These are phyloP conservation scores for Muntiacus muntjak DNA, from an alignment of 2,113 vertebrate genomes.

Conservation along the genomic window DNA sequence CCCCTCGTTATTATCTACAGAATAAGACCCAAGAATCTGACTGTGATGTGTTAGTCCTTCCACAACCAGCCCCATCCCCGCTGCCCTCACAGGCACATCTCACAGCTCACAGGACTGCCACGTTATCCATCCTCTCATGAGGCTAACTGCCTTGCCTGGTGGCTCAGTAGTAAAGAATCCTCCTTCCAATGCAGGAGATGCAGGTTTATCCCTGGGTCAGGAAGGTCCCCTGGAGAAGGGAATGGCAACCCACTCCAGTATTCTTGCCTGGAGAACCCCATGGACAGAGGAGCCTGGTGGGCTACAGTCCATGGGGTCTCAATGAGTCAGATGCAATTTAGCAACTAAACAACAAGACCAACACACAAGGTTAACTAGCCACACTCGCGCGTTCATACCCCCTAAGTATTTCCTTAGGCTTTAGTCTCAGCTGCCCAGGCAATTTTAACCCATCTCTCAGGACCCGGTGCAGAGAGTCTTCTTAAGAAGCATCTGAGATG, in stretches of 20 bases:
- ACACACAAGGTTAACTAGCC: not conserved
- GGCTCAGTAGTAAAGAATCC: not conserved
- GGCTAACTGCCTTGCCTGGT: not conserved
- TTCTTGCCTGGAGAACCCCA: not conserved
- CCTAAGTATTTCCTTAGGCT: not conserved
- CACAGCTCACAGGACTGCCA: not conserved
- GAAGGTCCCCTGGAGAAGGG: not conserved
- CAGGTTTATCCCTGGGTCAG: not conserved
- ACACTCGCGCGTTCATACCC: not conserved
- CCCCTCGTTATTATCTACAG: not conserved
- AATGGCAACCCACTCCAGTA: not conserved
- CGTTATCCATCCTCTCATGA: not conserved
- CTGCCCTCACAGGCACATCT: not conserved
- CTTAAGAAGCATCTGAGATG: not conserved
- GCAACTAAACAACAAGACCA: not conserved
- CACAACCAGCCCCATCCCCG: not conserved
- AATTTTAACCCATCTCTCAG: not conserved
- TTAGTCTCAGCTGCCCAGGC: not conserved
- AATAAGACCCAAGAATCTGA: not conserved
- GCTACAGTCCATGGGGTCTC: not conserved
- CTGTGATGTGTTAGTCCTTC: not conserved
- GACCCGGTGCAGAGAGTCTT: not conserved
- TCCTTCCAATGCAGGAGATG: not conserved
- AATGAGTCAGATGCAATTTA: accelerated
- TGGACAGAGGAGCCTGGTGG: not conserved